phyloP scores from a whole-genome alignment of 2,888 invertebrate species.

The Drosophila maculinotata region DNA sequence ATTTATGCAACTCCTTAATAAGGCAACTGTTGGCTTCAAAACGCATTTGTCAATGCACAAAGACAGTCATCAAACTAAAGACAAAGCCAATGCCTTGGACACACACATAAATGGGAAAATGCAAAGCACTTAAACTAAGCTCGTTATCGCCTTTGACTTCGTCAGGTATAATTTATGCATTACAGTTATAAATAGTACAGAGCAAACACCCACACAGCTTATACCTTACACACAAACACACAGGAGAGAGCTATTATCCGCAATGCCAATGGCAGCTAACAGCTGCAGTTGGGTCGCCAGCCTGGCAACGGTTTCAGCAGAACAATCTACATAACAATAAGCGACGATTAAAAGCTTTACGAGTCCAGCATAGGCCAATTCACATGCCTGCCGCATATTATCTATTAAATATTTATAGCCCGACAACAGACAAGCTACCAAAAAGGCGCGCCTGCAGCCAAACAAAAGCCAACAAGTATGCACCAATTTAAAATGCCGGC shows the following conservation, averaged over 20 bases:
- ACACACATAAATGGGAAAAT: slow-evolving; percentile 28
- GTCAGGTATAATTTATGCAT: slow-evolving; percentile 77
- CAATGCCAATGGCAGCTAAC: slow-evolving; percentile 41
- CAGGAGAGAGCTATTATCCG: slow-evolving; percentile 47
- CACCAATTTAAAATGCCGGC: slow-evolving; percentile 76
- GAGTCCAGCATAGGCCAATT: slow-evolving; percentile 68
- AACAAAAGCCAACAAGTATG: slow-evolving; percentile 81
- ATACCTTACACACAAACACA: slow-evolving; percentile 20
- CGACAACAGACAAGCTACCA: slow-evolving; percentile 63
- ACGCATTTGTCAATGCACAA: slow-evolving; percentile 21
- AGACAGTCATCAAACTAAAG: not conserved
- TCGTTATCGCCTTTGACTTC: slow-evolving; percentile 58
- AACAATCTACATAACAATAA: slow-evolving; percentile 80
- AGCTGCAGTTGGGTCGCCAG: slow-evolving; percentile 25
- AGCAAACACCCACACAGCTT: slow-evolving; percentile 16
- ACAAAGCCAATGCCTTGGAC: slow-evolving; percentile 3
- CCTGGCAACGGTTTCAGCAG: slow-evolving; percentile 62
- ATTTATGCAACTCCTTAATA: slow-evolving; percentile 75
- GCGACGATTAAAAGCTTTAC: slow-evolving; percentile 80
- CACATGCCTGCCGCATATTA: slow-evolving; percentile 80
- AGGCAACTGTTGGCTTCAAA: slow-evolving; percentile 39
- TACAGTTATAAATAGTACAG: slow-evolving; percentile 59
- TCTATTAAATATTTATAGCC: slow-evolving; percentile 82
- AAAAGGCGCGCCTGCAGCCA: slow-evolving; percentile 60
- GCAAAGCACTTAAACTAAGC: slow-evolving; percentile 46